Base-by-base conservation (phyloP, 2,113 vertebrate species). In the Notothenia coriiceps region DNA sequence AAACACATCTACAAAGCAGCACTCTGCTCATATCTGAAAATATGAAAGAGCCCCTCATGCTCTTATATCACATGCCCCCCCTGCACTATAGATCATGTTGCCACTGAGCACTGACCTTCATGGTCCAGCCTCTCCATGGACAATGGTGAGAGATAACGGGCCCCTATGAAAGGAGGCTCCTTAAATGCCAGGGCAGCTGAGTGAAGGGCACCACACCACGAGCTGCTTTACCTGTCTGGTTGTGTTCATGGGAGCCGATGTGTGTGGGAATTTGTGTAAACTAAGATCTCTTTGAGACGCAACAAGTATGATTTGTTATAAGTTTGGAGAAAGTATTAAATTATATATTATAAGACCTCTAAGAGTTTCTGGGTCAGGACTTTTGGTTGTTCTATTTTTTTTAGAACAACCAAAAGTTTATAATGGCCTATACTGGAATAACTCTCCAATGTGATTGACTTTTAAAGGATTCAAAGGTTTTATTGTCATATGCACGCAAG, bases 171-270 rank as follows among this genome's bases (percentile, higher is more conserved):
- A 64, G 61, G 35, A 59, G 14, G 11, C 59, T 70, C 63, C 60
- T 75, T 25, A 86, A 86, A 86, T 79, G 72, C 72, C 71, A 80
- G 60, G 29, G 55, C 70, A 46, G 74, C 70, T 15, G 54, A 70
- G 68, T 67, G 56, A 29, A 44, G 44, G 10, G 46, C 33, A 60
- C 62, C 63, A 65, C 62, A n/a, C 22, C 44, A 20, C 1, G 3
- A 13, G 18, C 35, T 17, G 47, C 59, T 13, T 12, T 25, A 12
- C 33, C 12, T 43, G 43, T 40, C 20, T 12, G 33, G 22, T 4
- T 20, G 43, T 7, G 43, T 22, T 44, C n/a, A 22, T 20, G 61
- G 20, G 13, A 65, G 63, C 12, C 6, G 33, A 22, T 8, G 35
- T 5, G 5, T 3, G 17, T 12, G 15, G 59, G 29, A n/a, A 9